Conservation (phyloP, 2,113 vertebrate species). For the Gorsachius goisagi region DNA sequence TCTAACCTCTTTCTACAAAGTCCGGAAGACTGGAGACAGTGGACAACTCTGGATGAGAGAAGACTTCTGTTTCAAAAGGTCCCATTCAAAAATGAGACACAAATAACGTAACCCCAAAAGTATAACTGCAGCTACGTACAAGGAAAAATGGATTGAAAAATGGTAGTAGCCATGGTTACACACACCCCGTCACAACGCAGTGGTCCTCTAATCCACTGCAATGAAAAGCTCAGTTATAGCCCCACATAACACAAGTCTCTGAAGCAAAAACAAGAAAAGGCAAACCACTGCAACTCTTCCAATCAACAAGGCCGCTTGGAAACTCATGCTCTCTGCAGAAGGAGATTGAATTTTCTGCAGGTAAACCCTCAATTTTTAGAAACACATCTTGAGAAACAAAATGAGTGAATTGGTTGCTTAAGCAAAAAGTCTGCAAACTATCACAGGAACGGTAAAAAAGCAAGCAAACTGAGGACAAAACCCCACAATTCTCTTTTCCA, state of each 20-base stretch:
- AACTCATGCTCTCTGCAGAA: background rate
- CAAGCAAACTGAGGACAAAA: background rate
- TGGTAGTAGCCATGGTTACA: slow-evolving; percentile 37
- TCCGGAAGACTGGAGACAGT: background rate
- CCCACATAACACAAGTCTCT: background rate
- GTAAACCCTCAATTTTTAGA: background rate
- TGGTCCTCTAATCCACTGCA: slow-evolving; percentile 3
- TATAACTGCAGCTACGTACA: background rate
- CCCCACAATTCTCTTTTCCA: background rate
- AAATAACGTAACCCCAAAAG: slow-evolving; percentile 30
- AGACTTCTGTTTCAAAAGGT: slow-evolving; percentile 15
- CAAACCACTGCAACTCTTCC: background rate
- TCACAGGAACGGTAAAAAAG: background rate
- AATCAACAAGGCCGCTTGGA: background rate
- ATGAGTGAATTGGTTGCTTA: background rate
- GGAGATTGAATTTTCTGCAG: background rate
- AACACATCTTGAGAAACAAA: background rate
- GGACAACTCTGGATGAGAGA: background rate
- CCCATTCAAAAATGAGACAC: background rate
- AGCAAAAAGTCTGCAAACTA: background rate
- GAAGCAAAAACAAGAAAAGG: background rate
- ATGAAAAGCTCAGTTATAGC: background rate
- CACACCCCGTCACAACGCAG: background rate
- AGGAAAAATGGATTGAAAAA: slow-evolving; percentile 25
- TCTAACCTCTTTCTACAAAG: background rate